Conservation (phyloP, 2,888 invertebrate species). For the Pheosia tremula region DNA sequence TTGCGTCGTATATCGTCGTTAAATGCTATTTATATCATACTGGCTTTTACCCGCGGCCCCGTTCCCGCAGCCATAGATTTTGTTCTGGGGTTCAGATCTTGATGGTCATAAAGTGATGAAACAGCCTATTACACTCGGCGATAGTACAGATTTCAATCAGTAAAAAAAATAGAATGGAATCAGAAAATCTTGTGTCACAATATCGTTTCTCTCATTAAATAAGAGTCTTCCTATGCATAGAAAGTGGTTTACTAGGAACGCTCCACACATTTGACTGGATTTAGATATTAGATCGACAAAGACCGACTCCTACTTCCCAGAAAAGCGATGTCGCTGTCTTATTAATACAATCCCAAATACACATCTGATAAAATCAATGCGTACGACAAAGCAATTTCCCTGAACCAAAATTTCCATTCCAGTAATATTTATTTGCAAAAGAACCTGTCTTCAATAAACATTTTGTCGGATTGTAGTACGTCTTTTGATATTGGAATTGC, state of each 20-base stretch:
- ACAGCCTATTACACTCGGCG: too few relatives aligned
- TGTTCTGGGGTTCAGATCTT: too few relatives aligned
- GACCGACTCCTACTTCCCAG: conserved; percentile 7
- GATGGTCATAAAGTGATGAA: too few relatives aligned
- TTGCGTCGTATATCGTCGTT: neutral
- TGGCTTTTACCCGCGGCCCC: too few relatives aligned
- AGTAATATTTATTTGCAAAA: conserved; percentile 9
- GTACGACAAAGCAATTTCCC: conserved; percentile 9
- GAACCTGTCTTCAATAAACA: conserved; percentile 16
- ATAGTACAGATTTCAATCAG: too few relatives aligned
- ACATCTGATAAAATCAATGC: conserved; percentile 8
- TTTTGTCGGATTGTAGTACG: conserved; percentile 14
- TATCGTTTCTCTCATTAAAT: neutral
- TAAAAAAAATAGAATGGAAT: too few relatives aligned
- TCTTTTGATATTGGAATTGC: conserved; percentile 16
- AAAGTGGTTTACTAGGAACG: conserved; percentile 15
- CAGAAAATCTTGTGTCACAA: neutral
- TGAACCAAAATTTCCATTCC: conserved; percentile 13
- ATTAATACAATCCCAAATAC: conserved; percentile 18
- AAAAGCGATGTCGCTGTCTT: conserved; percentile 6
- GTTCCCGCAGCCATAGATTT: too few relatives aligned
- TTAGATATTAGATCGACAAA: conserved; percentile 20
- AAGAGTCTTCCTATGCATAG: neutral
- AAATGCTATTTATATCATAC: too few relatives aligned
- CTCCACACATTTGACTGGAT: conserved; percentile 18